phyloP scores from a whole-genome alignment of 2,888 invertebrate genomes.

The Opisthograptis luteolata region DNA sequence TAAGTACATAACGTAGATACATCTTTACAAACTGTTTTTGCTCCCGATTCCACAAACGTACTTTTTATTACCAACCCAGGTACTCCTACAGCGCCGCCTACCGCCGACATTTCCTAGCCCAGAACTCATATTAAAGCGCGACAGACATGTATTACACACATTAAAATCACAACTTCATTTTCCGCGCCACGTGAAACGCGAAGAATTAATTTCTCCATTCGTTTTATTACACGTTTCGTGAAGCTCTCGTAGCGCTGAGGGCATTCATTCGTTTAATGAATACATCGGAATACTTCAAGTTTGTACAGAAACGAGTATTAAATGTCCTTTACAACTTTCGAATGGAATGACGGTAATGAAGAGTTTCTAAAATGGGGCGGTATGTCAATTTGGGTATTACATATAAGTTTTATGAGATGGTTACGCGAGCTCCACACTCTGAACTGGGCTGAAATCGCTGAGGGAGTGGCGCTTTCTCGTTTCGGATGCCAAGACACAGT shows the following conservation, averaged over 20 bases:
- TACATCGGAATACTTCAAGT: slow-evolving; percentile 19
- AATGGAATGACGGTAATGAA: slow-evolving; percentile 6
- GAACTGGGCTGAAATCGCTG: too few species aligned
- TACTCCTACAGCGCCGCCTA: too few species aligned
- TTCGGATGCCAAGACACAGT: too few species aligned
- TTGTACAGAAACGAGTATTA: slow-evolving; percentile 3
- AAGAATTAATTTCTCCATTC: slow-evolving; percentile 14
- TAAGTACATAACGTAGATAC: too few species aligned
- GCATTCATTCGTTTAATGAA: slow-evolving; percentile 11
- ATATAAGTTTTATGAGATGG: not conserved
- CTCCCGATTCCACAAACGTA: too few species aligned
- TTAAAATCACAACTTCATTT: slow-evolving; percentile 7
- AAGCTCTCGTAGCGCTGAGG: slow-evolving; percentile 2
- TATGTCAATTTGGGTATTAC: not conserved
- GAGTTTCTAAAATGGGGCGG: not conserved
- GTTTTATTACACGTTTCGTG: slow-evolving; percentile 24
- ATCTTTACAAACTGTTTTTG: too few species aligned
- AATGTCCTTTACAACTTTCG: not conserved
- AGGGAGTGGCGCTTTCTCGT: too few species aligned
- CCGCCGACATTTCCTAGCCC: too few species aligned
- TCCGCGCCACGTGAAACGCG: slow-evolving; percentile 1
- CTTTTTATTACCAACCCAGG: too few species aligned
- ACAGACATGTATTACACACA: not conserved
- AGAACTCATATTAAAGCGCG: not conserved
- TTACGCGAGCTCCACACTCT: too few species aligned